Evolutionary conservation across 2,797 vertebrate species (phyloP), one percentile per base, ranked within the genome.

Genomic region (Triplophysa bombifrons): DNA sequence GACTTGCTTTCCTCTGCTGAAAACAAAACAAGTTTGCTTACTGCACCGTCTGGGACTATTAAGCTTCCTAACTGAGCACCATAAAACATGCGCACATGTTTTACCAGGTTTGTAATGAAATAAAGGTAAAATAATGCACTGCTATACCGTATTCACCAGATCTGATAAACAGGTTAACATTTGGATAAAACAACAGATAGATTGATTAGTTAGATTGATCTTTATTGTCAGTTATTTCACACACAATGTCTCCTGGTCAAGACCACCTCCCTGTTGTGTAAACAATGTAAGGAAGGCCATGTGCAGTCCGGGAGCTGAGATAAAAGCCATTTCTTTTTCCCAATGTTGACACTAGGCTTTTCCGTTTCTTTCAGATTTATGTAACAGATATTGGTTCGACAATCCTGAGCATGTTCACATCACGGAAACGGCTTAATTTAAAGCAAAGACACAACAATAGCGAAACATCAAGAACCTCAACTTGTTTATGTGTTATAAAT

Each of bases 231-330:
- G 8, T 46, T 13, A 12, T 61, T 25, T 41, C 25, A 60, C 61
- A 19, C 14, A 27, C n/a, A 60, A 4, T 53, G 27, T 61, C 46
- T 61, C 20, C 27, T 69, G 9, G 53, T 30, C 6, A 68, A 58
- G 30, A 60, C 30, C 30, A 44, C 58, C 46, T 27, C 51, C 8
- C 34, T 27, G 53, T 48, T 34, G 48, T 16, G 17, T 17, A n/a
- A 55, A 72, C 48, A 72, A 72, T 66, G 58, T 17, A 38, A 66
- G 77, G 50, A 79, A 79, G 41, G 34, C 20, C 20, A 1, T 63
- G 56, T 53, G 44, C 65, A 20, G 65, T 14, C 14, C 65, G 25
- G 14, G n/a, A 48, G 30, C 58, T 53, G 60, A 72, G 68, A 64
- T 19, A 72, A 78, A 72, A 48, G 17, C 0, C 4, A 41, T 51